Evolutionary conservation across 2,888 invertebrate species (phyloP), one percentile per base, ranked within the genome.

Genomic region (Zeuzera pyrina): DNA sequence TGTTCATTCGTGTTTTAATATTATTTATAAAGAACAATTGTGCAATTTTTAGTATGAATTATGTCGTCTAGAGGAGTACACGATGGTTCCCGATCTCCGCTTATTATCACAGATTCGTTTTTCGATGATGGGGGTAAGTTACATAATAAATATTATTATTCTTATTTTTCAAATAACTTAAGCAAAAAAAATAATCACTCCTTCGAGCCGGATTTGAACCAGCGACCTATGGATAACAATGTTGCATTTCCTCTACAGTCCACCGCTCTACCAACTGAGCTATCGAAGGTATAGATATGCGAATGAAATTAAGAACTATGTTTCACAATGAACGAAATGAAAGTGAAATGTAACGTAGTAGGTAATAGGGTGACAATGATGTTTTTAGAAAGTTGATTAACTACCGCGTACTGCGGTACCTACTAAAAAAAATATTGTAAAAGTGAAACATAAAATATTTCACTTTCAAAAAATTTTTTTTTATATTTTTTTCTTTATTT

Each of bases 121-220:
- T 83, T 79, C 45, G 83, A 84, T 40, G 81, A 84, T 42, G 62
- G 47, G 36, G 64, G 81, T 79, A 59, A 77, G 78, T 44, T 23
- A 16, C 13, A 21, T 16, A 16, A 7, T 16, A 7, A 16, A 16
- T 16, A 7, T 16, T 16, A 16, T 16, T 16, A 5, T 16, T 16
- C 7, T 16, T 16, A 16, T 26, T 12, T 12, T 12, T 12, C 11
- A 12, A 26, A n/a, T 12, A 8, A 12, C 15, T 11, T 21, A 42
- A 37, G 42, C 31, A 36, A 42, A 33, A 38, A 11, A 26, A 36
- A 59, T 59, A 68, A 59, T 56, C 19, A 41, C 23, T 85, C 84
- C 85, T 84, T 85, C 84, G 85, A 85, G 81, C 85, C 84, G 85
- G 85, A 85, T 85, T 85, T 85, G 85, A 85, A 86, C 85, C 85